Conservation (phyloP, 2,888 invertebrate genomes). For the Drosophila kuntzei region DNA sequence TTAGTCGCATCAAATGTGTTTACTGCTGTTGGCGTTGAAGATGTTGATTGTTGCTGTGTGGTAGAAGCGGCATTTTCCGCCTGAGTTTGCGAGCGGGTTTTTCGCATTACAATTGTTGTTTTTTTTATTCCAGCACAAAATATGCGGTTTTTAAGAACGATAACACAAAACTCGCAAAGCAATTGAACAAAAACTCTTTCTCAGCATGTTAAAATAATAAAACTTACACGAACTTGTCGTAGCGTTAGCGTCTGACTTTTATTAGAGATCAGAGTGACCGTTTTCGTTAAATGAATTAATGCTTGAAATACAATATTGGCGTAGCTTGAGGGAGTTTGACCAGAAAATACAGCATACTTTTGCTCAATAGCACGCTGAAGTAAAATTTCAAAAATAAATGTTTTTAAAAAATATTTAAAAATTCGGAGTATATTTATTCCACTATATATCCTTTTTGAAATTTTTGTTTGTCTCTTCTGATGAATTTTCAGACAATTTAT, state of each 20-base stretch:
- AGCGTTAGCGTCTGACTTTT: constrained; percentile 66
- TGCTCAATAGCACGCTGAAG: constrained; percentile 7
- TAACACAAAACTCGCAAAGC: constrained; percentile 21
- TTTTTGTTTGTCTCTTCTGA: neutral
- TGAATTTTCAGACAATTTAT: neutral
- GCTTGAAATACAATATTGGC: neutral
- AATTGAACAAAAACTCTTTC: constrained; percentile 31
- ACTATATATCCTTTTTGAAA: neutral
- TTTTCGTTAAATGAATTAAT: constrained; percentile 20
- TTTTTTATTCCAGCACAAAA: constrained; percentile 45
- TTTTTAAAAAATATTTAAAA: neutral
- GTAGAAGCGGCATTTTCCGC: constrained; percentile 83
- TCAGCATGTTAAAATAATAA: constrained; percentile 45
- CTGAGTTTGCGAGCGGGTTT: constrained; percentile 85
- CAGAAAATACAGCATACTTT: constrained; percentile 5
- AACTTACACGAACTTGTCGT: constrained; percentile 41
- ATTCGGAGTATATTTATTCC: neutral
- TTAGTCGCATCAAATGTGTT: constrained; percentile 66
- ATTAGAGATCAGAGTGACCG: constrained; percentile 45
- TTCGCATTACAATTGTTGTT: constrained; percentile 82
- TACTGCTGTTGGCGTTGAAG: constrained; percentile 50
- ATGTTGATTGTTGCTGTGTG: constrained; percentile 50
- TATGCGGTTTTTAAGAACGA: constrained; percentile 36
- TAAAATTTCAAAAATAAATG: neutral
- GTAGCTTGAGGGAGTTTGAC: neutral